Evolutionary conservation across 92 coral and sea anemone genomes (phyloP).

Genomic region (Blastomussa wellsi): DNA sequence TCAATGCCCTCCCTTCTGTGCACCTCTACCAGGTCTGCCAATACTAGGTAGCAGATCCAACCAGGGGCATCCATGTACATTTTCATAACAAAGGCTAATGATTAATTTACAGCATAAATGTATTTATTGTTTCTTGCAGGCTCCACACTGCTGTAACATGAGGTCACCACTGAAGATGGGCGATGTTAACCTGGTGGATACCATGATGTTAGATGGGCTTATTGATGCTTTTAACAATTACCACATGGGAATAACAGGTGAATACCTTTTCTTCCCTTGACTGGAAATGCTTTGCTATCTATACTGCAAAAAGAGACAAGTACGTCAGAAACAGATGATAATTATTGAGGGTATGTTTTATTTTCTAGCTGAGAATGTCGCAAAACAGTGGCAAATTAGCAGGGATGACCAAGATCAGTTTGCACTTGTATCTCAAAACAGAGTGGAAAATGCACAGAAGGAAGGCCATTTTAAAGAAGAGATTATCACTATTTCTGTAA

Average conservation of each 20-base stretch:
- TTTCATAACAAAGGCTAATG: neutral
- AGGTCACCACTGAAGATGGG: slow-evolving; percentile 94
- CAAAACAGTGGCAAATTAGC: slow-evolving; percentile 89
- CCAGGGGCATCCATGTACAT: neutral
- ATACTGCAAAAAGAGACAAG: neutral
- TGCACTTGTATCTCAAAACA: slow-evolving; percentile 80
- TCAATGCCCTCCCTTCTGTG: too few relatives aligned
- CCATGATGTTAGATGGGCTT: slow-evolving; percentile 91
- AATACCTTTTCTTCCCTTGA: neutral
- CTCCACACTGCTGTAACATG: slow-evolving; percentile 94
- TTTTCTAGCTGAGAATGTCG: slow-evolving; percentile 91
- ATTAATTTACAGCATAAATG: neutral
- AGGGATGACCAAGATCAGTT: slow-evolving; percentile 88
- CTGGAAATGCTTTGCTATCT: neutral
- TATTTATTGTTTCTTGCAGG: slow-evolving; percentile 45
- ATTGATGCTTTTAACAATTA: slow-evolving; percentile 89
- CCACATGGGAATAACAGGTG: slow-evolving; percentile 99
- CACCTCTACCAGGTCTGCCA: too few relatives aligned
- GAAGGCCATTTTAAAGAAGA: slow-evolving; percentile 78
- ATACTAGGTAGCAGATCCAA: neutral
- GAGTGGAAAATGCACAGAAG: slow-evolving; percentile 82
- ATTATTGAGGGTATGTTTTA: neutral
- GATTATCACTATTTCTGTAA: slow-evolving; percentile 81
- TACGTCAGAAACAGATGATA: neutral
- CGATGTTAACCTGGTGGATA: slow-evolving; percentile 81